phyloP scores from a whole-genome alignment of 2,797 vertebrate genomes.

The Galaxias olidus region DNA sequence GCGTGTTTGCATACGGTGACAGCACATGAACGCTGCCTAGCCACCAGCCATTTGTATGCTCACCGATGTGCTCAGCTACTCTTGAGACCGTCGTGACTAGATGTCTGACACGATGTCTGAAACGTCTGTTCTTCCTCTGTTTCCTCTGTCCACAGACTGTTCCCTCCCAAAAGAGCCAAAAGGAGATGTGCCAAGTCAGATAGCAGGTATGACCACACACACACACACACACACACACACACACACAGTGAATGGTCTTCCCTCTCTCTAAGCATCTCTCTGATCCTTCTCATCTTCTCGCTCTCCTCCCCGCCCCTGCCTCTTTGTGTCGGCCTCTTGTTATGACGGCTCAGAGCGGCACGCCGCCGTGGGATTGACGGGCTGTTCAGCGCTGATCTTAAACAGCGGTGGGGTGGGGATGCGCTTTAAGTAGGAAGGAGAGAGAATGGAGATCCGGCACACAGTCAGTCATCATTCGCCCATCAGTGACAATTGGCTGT shows the following conservation, averaged over 20 bases:
- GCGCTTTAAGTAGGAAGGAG: too few relatives aligned
- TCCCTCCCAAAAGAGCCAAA: constrained; percentile 71
- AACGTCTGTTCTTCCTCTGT: neutral
- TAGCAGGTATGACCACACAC: constrained; percentile 61
- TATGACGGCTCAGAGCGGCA: neutral
- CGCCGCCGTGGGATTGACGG: neutral
- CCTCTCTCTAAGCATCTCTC: neutral
- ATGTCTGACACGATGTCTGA: too few relatives aligned
- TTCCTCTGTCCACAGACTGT: constrained; percentile 59
- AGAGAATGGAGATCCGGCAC: too few relatives aligned
- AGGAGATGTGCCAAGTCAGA: constrained; percentile 72
- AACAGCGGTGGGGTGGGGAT: neutral
- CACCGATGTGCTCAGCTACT: too few relatives aligned
- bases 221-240: neutral
- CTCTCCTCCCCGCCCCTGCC: neutral
- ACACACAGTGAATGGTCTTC: neutral
- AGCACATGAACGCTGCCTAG: neutral
- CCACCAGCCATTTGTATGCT: too few relatives aligned
- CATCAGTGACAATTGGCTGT: neutral
- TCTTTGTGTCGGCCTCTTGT: neutral
- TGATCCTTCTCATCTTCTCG: neutral
- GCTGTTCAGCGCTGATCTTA: neutral
- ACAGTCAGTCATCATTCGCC: neutral
- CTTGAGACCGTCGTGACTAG: too few relatives aligned
- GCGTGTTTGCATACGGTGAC: neutral